Conservation (phyloP, 2,113 vertebrate genomes). For the Lophotis ruficrista region DNA sequence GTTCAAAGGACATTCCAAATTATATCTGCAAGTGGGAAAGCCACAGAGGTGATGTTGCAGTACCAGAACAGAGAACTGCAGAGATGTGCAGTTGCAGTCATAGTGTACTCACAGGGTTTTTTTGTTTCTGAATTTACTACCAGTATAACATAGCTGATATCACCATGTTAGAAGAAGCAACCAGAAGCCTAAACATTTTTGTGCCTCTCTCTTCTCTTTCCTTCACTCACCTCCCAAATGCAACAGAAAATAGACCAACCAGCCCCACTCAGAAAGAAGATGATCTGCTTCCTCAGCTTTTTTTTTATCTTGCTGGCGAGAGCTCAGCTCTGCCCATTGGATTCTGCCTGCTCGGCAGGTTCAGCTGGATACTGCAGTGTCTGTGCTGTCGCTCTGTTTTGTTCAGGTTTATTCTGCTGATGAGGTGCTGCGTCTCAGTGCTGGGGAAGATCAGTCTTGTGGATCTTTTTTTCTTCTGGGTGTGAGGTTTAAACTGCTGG, state of each 20-base stretch:
- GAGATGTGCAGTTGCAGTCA: neutral
- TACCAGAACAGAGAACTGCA: neutral
- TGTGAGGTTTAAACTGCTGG: neutral
- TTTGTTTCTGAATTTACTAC: neutral
- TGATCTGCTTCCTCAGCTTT: neutral
- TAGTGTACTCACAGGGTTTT: rapidly evolving
- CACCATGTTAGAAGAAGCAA: neutral
- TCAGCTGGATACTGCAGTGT: neutral
- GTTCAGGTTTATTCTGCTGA: neutral
- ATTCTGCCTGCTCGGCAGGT: slow-evolving; percentile 44
- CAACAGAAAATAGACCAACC: neutral
- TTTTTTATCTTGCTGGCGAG: neutral
- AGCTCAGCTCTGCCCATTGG: neutral
- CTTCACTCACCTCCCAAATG: neutral
- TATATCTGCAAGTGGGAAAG: neutral
- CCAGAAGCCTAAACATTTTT: neutral
- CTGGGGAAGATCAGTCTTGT: neutral
- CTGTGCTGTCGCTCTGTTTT: neutral
- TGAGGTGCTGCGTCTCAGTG: neutral
- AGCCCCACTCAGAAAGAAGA: neutral
- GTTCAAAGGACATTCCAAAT: neutral
- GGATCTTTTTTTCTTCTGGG: neutral
- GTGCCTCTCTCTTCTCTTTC: neutral
- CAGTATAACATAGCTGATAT: neutral
- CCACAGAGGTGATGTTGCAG: neutral